These are phyloP conservation scores for Danio jaintianensis DNA, from an alignment of 2,797 vertebrate species.

Conservation along the genomic window DNA sequence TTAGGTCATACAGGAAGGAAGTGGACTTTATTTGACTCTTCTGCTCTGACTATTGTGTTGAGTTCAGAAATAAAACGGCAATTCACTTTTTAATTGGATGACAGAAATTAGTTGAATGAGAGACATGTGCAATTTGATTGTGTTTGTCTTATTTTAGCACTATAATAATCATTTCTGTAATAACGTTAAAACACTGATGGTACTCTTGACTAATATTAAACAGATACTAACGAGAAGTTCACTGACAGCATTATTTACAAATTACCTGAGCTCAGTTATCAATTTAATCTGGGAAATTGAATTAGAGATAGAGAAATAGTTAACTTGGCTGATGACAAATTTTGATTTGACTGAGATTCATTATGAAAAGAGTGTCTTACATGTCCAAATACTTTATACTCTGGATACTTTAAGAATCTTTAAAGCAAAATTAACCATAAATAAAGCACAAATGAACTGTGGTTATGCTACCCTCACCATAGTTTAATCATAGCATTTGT, in stretches of 20 bases:
- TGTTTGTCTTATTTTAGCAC: background rate
- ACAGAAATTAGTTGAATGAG: no score
- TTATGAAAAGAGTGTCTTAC: no score
- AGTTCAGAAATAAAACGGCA: background rate
- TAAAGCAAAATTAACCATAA: no score
- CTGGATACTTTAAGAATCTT: no score
- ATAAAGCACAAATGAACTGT: no score
- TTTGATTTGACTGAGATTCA: no score
- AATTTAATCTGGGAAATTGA: background rate
- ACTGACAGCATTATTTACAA: background rate
- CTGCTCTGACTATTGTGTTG: background rate
- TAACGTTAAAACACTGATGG: background rate
- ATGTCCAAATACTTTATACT: no score
- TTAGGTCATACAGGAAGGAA: conserved; percentile 3
- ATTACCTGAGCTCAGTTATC: background rate
- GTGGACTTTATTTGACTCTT: conserved; percentile 1
- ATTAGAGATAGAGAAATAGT: background rate
- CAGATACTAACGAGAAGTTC: background rate
- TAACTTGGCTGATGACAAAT: no score
- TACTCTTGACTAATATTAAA: background rate
- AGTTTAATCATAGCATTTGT: no score
- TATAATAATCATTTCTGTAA: background rate
- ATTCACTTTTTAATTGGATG: background rate
- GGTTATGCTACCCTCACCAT: no score
- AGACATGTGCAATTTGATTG: background rate